phyloP scores from a whole-genome alignment of 2,797 vertebrate species.

The Phataginus tricuspis region DNA sequence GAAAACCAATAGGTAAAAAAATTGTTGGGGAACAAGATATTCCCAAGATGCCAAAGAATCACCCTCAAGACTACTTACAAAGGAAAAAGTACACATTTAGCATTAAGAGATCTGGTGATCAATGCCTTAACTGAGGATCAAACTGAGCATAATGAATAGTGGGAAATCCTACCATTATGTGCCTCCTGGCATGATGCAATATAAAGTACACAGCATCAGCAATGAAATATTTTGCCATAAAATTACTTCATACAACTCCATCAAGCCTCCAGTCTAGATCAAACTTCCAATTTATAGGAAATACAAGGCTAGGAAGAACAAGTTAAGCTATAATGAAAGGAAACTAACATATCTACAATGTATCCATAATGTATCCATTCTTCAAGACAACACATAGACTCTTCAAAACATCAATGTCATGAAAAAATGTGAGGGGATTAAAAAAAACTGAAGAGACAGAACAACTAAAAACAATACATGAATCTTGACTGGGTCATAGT shows the following conservation, averaged over 20 bases:
- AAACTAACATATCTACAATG: neutral
- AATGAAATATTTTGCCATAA: neutral
- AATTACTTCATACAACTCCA: conserved; percentile 29
- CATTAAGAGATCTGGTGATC: conserved; percentile 9
- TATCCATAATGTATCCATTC: neutral
- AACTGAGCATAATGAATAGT: conserved; percentile 12
- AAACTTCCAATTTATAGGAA: conserved; percentile 13
- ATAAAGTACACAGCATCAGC: neutral
- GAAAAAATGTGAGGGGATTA: neutral
- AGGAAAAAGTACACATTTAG: neutral
- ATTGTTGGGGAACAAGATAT: conserved; percentile 23
- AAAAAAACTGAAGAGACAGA: conserved; percentile 38
- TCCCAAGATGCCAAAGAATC: conserved; percentile 56
- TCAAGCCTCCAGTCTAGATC: neutral
- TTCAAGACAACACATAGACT: neutral
- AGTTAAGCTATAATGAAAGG: neutral
- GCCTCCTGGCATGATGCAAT: neutral
- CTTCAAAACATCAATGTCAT: conserved; percentile 9
- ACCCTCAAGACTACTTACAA: conserved; percentile 43
- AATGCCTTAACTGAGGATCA: conserved; percentile 31
- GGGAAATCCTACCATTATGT: neutral
- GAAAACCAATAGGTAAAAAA: conserved; percentile 28
- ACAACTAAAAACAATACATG: neutral
- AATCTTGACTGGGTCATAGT: neutral
- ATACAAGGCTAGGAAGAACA: conserved; percentile 16